Percentiles rank a stretch among this genome's conserved stretches.
Conservation (phyloP, 2,113 vertebrate species). For the Hippocampus barbouri region DNA sequence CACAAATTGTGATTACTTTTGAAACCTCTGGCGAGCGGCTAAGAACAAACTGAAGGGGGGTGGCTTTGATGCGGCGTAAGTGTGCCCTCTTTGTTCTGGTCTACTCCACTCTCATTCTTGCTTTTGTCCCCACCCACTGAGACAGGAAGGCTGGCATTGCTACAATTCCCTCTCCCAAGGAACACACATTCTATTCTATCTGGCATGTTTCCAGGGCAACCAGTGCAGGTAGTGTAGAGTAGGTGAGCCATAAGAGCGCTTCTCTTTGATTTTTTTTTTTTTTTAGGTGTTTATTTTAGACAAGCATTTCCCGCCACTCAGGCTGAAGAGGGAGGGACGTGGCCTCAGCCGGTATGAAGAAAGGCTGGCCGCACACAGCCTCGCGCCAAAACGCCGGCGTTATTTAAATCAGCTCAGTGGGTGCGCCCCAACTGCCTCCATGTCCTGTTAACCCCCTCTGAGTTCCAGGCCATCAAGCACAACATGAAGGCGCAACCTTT, state of each 20-base stretch:
- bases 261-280: not conserved
- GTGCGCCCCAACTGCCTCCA: conserved; percentile 68
- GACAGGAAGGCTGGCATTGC: conserved; percentile 23
- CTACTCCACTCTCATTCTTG: conserved; percentile 58
- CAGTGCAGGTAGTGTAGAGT: conserved; percentile 23
- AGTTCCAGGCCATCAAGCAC: conserved; percentile 9
- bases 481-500: conserved; percentile 43
- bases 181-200: conserved; percentile 3
- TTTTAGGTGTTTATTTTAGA: conserved; percentile 13
- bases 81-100: conserved; percentile 63
- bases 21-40: too few species aligned
- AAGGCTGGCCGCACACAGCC: conserved; percentile 43
- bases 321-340: conserved; percentile 22
- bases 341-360: conserved; percentile 49
- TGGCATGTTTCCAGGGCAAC: conserved; percentile 28
- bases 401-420: conserved; percentile 68
- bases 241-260: conserved; percentile 9
- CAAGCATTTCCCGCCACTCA: conserved; percentile 64
- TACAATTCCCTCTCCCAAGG: conserved; percentile 15
- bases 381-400: conserved; percentile 60
- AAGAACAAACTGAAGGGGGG: conserved; percentile 38
- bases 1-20: too few species aligned
- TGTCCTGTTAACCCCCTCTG: conserved; percentile 63
- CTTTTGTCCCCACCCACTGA: conserved; percentile 65
- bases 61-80: conserved; percentile 35